Evolutionary conservation across 2,797 vertebrate species (phyloP), one percentile per base, ranked within the genome.

Genomic region (Phylloscopus collybita): DNA sequence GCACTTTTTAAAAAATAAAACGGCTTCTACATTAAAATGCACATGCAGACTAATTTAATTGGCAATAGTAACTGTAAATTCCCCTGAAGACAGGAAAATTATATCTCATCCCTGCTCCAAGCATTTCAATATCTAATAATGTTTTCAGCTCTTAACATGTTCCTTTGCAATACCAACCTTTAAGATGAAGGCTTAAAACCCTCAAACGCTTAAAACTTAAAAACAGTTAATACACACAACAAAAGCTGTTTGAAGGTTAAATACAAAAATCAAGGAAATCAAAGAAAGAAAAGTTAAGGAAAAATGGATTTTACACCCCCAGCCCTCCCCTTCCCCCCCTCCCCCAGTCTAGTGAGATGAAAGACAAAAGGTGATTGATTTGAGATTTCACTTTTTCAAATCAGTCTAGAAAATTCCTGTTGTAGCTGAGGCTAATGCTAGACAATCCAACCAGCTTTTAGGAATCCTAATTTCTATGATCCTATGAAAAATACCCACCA

Each of bases 261-360:
- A 38, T 17, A 30, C 7, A 75, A 86, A 16, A 93, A 62, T 34
- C 6, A 25, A 50, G 7, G 8, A 71, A 88, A 84, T 27, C 15
- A 87, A 91, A 74, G 17, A 85, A 80, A 76, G 10, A 80, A 64
- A 74, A 34, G 0, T 44, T 53, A 53, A 65, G 85, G 57, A 74
- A 51, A 56, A 27, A 34, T 10, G 89, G 20, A 62, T 73, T 88
- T 90, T 53, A 38, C 51, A 34, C 32, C 29, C 10, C 50, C 21
- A 3, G 1, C 6, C 23, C 2, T 2, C 22, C 9, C 2, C 7
- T 34, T 34, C 1, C 3, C 22, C 2, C 9, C 1, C 3, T 5
- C 1, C 5, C 16, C 11, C 3, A 13, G 17, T 56, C 62, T 79
- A 64, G 20, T 40, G 86, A 86, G 11, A 21, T 23, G 12, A 84